Percentiles rank a stretch among this genome's conserved stretches.
phyloP scores from a whole-genome alignment of 2,888 invertebrate species.

The Lottia gigantea region DNA sequence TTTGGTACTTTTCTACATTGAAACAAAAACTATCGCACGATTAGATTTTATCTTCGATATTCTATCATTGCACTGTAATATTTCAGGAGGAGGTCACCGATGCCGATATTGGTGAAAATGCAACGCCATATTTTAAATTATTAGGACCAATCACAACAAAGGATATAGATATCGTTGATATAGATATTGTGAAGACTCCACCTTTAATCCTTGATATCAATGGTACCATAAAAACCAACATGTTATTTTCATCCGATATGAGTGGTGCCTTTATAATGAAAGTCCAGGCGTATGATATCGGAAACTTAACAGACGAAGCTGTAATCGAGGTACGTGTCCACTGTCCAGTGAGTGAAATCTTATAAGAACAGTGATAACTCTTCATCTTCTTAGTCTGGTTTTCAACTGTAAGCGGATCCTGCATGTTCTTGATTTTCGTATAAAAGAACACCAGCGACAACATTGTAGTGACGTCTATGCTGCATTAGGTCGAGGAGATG shows the following conservation, averaged over 20 bases:
- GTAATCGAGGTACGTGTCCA: conserved; percentile 27
- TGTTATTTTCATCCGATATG: conserved; percentile 95
- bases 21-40: too few species aligned
- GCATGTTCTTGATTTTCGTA: too few species aligned
- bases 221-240: conserved; percentile 80
- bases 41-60: too few species aligned
- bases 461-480: too few species aligned
- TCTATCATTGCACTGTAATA: neutral
- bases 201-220: conserved; percentile 52
- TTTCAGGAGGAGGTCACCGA: conserved; percentile 75
- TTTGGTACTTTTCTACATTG: too few species aligned
- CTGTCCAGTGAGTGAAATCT: too few species aligned
- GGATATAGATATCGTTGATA: neutral
- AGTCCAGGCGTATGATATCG: conserved; percentile 36
- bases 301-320: conserved; percentile 19
- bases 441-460: too few species aligned
- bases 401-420: too few species aligned
- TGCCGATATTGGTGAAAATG: conserved; percentile 76
- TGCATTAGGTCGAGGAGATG: too few species aligned
- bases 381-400: neutral
- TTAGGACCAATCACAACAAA: conserved; percentile 24
- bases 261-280: conserved; percentile 85
- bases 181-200: conserved; percentile 14
- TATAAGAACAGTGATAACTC: neutral
- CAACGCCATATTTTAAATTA: conserved; percentile 26